Evolutionary conservation across 1,140 invertebrate genomes (phyloP).

Genomic region (Phenacoccus solenopsis): DNA sequence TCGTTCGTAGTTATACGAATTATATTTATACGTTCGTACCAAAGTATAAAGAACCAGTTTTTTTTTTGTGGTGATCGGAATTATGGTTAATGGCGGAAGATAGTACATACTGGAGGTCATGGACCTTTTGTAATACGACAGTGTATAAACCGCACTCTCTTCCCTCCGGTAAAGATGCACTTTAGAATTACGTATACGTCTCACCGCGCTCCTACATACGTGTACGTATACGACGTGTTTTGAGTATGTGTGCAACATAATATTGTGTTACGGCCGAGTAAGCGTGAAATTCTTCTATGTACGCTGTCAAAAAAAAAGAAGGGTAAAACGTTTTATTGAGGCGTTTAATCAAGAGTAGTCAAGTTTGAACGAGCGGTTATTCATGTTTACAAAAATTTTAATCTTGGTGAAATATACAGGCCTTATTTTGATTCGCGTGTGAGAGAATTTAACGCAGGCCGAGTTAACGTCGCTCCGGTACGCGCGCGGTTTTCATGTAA

Average conservation of each 20-base stretch:
- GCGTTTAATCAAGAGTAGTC: constrained; percentile 1
- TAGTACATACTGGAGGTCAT: neutral
- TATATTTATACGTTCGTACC: neutral
- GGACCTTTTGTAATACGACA: neutral
- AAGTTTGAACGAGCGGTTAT: constrained; percentile 1
- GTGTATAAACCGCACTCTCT: neutral
- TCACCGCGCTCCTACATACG: neutral
- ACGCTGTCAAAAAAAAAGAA: neutral
- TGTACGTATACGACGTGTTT: neutral
- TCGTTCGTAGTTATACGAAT: neutral
- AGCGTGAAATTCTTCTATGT: constrained; percentile 1
- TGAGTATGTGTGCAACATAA: neutral
- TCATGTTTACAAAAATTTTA: constrained; percentile 3
- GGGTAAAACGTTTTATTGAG: constrained; percentile 1
- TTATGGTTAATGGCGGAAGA: constrained; percentile 1
- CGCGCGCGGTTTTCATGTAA: neutral
- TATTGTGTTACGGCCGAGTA: constrained; percentile 1
- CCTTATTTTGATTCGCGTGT: constrained; percentile 1
- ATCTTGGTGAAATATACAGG: neutral
- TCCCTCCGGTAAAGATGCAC: neutral
- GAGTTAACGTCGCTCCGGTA: too few species aligned
- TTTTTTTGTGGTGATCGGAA: constrained; percentile 1
- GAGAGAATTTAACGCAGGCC: neutral
- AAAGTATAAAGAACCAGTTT: neutral
- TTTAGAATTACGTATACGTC: neutral